phyloP scores from a whole-genome alignment of 2,113 vertebrate genomes.

The Microtus pennsylvanicus region DNA sequence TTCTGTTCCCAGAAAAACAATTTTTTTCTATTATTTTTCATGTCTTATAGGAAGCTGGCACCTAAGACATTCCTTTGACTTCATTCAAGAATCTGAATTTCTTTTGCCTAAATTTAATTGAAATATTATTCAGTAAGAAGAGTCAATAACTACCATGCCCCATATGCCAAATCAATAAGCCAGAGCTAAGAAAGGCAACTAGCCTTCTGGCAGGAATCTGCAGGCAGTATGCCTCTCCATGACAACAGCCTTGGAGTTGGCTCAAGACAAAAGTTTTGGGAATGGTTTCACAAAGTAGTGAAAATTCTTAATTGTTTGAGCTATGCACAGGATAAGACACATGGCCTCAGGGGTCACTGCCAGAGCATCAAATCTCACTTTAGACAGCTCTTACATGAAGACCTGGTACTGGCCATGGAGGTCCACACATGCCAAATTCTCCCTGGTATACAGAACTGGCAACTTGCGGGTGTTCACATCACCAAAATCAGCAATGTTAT shows the following conservation, averaged over 20 bases:
- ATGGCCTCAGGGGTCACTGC: slow-evolving; percentile 91
- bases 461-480: slow-evolving; percentile 93
- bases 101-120: slow-evolving; percentile 17
- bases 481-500: slow-evolving; percentile 84
- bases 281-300: slow-evolving; percentile 84
- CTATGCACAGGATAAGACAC: slow-evolving; percentile 89
- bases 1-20: neutral
- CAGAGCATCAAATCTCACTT: slow-evolving; percentile 90
- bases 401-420: slow-evolving; percentile 90
- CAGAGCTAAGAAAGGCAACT: neutral
- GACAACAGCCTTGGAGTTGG: slow-evolving; percentile 82
- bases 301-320: slow-evolving; percentile 94
- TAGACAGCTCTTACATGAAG: slow-evolving; percentile 81
- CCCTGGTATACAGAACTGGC: slow-evolving; percentile 92
- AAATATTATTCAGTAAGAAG: neutral
- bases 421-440: slow-evolving; percentile 95
- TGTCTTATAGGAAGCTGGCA: neutral
- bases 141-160: neutral
- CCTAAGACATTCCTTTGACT: neutral
- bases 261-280: slow-evolving; percentile 60
- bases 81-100: neutral
- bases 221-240: no score
- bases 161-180: fast-evolving
- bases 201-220: slow-evolving; percentile 83
- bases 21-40: neutral